Conservation (phyloP, 1,140 invertebrate genomes). For the Lasaia peninsularis region DNA sequence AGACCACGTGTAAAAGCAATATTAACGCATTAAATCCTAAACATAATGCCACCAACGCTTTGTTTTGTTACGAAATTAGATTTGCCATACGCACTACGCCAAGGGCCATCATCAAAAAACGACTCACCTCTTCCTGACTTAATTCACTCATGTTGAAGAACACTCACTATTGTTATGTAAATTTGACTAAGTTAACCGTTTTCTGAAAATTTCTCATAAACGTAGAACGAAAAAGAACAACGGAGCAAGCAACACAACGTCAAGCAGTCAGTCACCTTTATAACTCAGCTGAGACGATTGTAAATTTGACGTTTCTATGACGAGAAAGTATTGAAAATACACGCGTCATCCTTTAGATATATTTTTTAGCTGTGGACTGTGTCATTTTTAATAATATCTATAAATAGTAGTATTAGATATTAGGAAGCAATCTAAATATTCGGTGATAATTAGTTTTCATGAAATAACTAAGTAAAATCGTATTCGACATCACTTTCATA, state of each 20-base stretch:
- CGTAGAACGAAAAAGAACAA: conserved; percentile 53
- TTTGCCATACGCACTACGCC: conserved; percentile 66
- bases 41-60: conserved; percentile 59
- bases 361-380: background rate
- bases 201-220: conserved; percentile 39
- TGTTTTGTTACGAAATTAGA: conserved; percentile 77
- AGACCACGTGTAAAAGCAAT: conserved; percentile 7
- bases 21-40: conserved; percentile 25
- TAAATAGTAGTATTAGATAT: no score
- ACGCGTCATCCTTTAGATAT: conserved; percentile 58
- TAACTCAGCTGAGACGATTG: conserved; percentile 66
- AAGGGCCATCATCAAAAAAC: conserved; percentile 62
- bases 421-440: no score
- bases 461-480: no score
- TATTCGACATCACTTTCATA: no score
- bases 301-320: conserved; percentile 70
- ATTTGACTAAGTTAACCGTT: conserved; percentile 35
- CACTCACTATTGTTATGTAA: conserved; percentile 30
- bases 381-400: no score
- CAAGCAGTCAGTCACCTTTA: conserved; percentile 74
- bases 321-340: conserved; percentile 75
- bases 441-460: no score
- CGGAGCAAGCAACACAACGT: conserved; percentile 66
- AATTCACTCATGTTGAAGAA: conserved; percentile 82
- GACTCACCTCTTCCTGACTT: conserved; percentile 85